These are phyloP conservation scores for Knipowitschia caucasica DNA, from an alignment of 2,797 vertebrate species.

Conservation along the genomic window DNA sequence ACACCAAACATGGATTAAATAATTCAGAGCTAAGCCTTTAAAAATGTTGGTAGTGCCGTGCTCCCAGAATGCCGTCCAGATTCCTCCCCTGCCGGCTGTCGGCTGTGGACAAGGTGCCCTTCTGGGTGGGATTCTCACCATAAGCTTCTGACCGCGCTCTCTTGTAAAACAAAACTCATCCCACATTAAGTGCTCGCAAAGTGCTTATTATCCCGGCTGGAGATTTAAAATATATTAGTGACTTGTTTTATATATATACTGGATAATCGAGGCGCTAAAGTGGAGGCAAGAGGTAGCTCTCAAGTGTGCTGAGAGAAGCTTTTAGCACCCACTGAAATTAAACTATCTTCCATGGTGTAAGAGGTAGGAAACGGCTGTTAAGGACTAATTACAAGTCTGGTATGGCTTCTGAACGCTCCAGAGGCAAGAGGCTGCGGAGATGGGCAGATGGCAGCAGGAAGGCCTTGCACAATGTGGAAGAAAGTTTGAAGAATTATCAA, in stretches of 20 bases:
- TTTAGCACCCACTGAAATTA: slow-evolving; percentile 1
- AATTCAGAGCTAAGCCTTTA: slow-evolving; percentile 8
- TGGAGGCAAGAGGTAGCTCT: slow-evolving; percentile 20
- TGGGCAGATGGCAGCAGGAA: not conserved
- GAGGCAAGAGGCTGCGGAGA: not conserved
- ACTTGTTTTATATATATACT: slow-evolving; percentile 32
- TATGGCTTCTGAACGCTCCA: not conserved
- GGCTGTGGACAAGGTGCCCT: slow-evolving; percentile 18
- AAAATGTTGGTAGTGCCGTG: not conserved
- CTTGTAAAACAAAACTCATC: slow-evolving; percentile 56
- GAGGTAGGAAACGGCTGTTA: slow-evolving; percentile 3
- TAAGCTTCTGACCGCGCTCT: slow-evolving; percentile 40
- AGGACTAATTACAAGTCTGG: not conserved
- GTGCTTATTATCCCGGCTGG: slow-evolving; percentile 53
- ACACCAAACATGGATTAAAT: slow-evolving; percentile 9
- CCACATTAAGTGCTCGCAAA: slow-evolving; percentile 46
- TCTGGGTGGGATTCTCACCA: slow-evolving; percentile 46
- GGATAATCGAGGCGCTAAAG: slow-evolving; percentile 25
- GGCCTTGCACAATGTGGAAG: not conserved
- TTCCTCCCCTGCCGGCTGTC: not conserved
- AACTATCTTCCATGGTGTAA: slow-evolving; percentile 4
- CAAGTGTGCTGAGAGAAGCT: slow-evolving; percentile 13
- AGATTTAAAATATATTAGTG: slow-evolving; percentile 34
- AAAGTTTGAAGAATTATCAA: too few species aligned
- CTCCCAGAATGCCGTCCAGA: slow-evolving; percentile 4